Percentiles rank a stretch among this genome's conserved stretches.
Conservation (phyloP, 2,888 invertebrate species). For the Lamproptera curius region DNA sequence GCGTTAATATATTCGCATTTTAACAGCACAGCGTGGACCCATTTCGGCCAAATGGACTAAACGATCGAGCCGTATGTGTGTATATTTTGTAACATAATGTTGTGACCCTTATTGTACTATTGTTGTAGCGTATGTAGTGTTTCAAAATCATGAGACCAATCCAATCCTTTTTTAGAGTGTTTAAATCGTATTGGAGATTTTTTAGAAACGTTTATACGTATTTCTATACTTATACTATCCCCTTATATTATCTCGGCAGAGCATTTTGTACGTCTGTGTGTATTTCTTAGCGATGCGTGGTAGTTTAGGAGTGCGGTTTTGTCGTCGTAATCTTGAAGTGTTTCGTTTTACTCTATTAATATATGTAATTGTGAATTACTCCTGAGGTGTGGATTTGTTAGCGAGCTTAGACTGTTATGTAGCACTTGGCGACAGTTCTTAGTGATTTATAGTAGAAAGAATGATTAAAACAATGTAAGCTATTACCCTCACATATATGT, state of each 20-base stretch:
- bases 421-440: no score
- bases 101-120: conserved; percentile 52
- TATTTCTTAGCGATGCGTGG: conserved; percentile 51
- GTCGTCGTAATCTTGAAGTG: no score
- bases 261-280: conserved; percentile 67
- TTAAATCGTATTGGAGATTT: conserved; percentile 60
- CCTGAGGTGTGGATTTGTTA: conserved; percentile 9
- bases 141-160: conserved; percentile 74
- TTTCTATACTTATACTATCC: conserved; percentile 62
- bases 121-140: conserved; percentile 61
- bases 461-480: no score
- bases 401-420: no score
- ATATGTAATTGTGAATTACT: conserved; percentile 5
- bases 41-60: conserved; percentile 26
- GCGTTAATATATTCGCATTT: no score
- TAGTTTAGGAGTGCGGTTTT: no score
- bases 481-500: no score
- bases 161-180: conserved; percentile 64
- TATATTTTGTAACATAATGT: conserved; percentile 73
- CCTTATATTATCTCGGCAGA: conserved; percentile 61
- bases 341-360: no score
- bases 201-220: conserved; percentile 71
- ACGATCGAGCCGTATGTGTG: conserved; percentile 48
- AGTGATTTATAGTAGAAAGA: no score
- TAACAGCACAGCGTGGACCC: conserved; percentile 20